phyloP scores from a whole-genome alignment of 2,113 vertebrate species.

The Sorex fumeus region DNA sequence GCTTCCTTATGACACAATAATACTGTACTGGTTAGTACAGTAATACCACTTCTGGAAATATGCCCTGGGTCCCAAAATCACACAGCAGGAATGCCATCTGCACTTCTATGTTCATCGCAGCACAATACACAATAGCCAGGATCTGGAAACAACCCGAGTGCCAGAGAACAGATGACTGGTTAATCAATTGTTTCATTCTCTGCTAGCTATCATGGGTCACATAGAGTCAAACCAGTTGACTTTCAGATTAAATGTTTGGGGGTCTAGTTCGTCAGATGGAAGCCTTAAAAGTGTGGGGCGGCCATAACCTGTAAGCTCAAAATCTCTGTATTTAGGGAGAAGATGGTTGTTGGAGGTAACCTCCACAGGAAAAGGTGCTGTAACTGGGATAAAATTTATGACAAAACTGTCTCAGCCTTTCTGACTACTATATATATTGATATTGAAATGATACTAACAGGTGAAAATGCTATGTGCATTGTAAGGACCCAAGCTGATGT shows the following conservation, averaged over 20 bases:
- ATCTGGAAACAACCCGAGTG: too few species aligned
- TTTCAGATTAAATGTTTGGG: background rate
- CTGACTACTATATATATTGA: background rate
- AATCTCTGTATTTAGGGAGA: background rate
- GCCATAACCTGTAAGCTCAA: background rate
- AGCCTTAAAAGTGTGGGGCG: background rate
- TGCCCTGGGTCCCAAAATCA: too few species aligned
- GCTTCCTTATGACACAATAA: too few species aligned
- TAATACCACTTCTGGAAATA: too few species aligned
- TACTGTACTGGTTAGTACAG: too few species aligned
- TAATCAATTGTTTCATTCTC: background rate
- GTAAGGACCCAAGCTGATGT: too few species aligned
- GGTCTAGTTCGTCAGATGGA: background rate
- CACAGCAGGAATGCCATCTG: too few species aligned
- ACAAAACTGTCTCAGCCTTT: background rate
- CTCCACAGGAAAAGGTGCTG: background rate
- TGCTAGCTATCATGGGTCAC: background rate
- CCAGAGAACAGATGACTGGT: too few species aligned
- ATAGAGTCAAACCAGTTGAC: background rate
- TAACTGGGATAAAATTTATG: background rate
- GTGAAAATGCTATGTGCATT: too few species aligned
- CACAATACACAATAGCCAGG: too few species aligned
- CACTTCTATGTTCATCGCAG: too few species aligned
- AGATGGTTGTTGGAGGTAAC: background rate
- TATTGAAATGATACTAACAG: background rate